A percentile compares a stretch with the other conserved stretches of the same genome.
These are phyloP conservation scores for Tetragnatha versicolor DNA, from an alignment of 1,140 invertebrate genomes.

Conservation along the genomic window DNA sequence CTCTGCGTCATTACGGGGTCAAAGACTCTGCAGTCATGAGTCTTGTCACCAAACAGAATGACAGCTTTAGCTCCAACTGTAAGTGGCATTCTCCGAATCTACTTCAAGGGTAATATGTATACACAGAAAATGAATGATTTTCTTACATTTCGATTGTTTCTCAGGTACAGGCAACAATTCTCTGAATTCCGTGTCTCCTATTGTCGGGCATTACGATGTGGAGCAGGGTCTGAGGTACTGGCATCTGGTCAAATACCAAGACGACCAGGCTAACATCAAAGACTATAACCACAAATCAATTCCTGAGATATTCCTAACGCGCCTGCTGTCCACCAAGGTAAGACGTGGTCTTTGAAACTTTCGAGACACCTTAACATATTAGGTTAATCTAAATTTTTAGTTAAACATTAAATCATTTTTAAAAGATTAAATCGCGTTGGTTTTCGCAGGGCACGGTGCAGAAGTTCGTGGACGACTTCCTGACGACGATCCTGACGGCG, in stretches of 20 bases:
- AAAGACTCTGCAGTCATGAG: conserved; percentile 95
- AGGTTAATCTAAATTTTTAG: no score
- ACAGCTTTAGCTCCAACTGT: conserved; percentile 69
- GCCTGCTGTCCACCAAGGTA: conserved; percentile 85
- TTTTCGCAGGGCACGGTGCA: conserved; percentile 80
- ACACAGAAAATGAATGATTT: neutral
- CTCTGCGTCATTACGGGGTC: conserved; percentile 89
- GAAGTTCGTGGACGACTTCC: conserved; percentile 96
- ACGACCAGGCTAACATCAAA: conserved; percentile 58
- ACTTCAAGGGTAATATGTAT: neutral
- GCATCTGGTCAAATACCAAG: conserved; percentile 56
- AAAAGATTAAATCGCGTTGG: neutral
- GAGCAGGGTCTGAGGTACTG: conserved; percentile 53
- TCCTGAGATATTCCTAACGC: conserved; percentile 92
- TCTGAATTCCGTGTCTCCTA: conserved; percentile 47
- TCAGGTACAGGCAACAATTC: conserved; percentile 51
- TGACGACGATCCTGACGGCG: conserved; percentile 85
- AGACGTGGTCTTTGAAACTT: no score
- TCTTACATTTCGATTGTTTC: neutral
- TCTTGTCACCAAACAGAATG: conserved; percentile 85
- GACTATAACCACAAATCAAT: conserved; percentile 76
- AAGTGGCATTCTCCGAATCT: neutral
- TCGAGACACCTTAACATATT: no score
- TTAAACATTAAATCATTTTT: no score
- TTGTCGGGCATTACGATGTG: conserved; percentile 45